Evolutionary conservation across 2,113 vertebrate species (phyloP).

Genomic region (Hepsetus odoe): DNA sequence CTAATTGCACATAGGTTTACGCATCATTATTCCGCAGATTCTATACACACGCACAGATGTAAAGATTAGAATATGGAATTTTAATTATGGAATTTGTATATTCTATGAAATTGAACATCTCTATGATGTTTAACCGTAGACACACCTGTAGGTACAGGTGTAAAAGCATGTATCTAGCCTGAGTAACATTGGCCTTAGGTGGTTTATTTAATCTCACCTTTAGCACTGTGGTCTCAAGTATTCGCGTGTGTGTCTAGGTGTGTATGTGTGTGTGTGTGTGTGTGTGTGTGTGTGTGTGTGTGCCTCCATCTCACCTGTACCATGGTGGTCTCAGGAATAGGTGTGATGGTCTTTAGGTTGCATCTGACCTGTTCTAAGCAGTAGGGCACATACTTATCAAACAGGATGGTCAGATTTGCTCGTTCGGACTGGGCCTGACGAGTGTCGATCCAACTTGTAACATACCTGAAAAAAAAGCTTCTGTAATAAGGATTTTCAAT

Average conservation of each 20-base stretch:
- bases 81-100: too few relatives aligned
- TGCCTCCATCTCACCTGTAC: slow-evolving; percentile 63
- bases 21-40: too few relatives aligned
- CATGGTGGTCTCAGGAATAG: slow-evolving; percentile 81
- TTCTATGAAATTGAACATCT: too few relatives aligned
- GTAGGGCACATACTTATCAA: slow-evolving; percentile 76
- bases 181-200: too few relatives aligned
- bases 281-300: neutral
- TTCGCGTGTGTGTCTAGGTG: neutral
- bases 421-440: slow-evolving; percentile 77
- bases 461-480: slow-evolving; percentile 63
- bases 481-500: too few relatives aligned
- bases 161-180: too few relatives aligned
- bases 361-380: slow-evolving; percentile 79
- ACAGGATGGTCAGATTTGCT: slow-evolving; percentile 76
- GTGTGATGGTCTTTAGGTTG: slow-evolving; percentile 78
- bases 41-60: too few relatives aligned
- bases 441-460: slow-evolving; percentile 78
- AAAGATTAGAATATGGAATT: too few relatives aligned
- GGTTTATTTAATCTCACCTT: too few relatives aligned
- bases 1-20: too few relatives aligned
- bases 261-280: neutral
- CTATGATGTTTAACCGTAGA: too few relatives aligned
- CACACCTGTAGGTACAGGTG: neutral
- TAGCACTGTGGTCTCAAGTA: neutral